A percentile compares a stretch with the other conserved stretches of the same genome.
These are phyloP conservation scores for Temnothorax longispinosus DNA, from an alignment of 1,140 invertebrate genomes.

Conservation along the genomic window DNA sequence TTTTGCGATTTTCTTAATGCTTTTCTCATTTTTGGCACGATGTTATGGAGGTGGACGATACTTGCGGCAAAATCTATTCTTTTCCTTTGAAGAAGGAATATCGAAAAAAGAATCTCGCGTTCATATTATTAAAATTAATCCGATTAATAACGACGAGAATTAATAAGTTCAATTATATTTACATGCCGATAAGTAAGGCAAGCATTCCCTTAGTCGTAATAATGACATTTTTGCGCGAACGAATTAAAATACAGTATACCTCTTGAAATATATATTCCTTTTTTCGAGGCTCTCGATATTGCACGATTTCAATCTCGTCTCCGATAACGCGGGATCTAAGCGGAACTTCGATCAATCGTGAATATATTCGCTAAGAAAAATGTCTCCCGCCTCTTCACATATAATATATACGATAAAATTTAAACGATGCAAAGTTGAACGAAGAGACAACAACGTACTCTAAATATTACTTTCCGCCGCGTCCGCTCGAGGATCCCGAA, in stretches of 20 bases:
- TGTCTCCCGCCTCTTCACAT: constrained; percentile 10
- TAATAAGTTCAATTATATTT: neutral
- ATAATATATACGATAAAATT: constrained; percentile 73
- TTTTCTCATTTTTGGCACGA: constrained; percentile 51
- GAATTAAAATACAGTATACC: neutral
- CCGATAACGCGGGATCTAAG: neutral
- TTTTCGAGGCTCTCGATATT: neutral
- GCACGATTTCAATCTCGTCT: neutral
- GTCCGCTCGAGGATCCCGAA: constrained; percentile 42
- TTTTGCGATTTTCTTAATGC: neutral
- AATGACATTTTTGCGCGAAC: constrained; percentile 17
- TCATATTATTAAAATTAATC: constrained; percentile 8
- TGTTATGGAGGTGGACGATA: constrained; percentile 10
- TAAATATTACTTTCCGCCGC: constrained; percentile 67
- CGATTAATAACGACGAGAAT: constrained; percentile 17
- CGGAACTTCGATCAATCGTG: constrained; percentile 28
- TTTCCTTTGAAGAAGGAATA: neutral
- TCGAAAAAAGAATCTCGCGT: neutral
- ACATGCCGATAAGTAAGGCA: constrained; percentile 26
- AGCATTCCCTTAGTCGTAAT: neutral
- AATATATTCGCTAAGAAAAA: constrained; percentile 14
- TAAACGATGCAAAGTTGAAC: constrained; percentile 73
- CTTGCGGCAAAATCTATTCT: neutral
- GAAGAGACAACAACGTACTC: constrained; percentile 71
- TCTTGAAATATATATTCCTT: neutral